Evolutionary conservation across 2,113 vertebrate species (phyloP).

Genomic region (Lepus americanus): DNA sequence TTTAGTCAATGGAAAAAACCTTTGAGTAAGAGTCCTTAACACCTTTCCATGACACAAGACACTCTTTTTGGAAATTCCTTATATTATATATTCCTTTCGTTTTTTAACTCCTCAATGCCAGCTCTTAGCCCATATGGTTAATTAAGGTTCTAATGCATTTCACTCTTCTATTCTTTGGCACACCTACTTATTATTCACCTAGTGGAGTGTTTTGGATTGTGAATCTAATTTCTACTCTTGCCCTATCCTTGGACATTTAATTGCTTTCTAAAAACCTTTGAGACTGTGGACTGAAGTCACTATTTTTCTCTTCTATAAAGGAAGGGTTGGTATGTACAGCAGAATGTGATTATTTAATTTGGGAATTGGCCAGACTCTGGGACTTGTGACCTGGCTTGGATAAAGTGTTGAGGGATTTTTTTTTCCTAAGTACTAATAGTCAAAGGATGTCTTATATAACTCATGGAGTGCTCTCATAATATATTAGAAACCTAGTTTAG

Average conservation of each 20-base stretch:
- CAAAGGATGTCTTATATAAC: neutral
- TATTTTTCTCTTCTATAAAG: constrained; percentile 25
- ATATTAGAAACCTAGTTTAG: neutral
- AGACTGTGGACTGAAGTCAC: neutral
- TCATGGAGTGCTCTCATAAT: neutral
- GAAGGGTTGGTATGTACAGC: neutral
- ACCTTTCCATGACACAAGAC: constrained; percentile 71
- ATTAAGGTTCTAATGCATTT: neutral
- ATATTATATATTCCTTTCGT: constrained; percentile 4
- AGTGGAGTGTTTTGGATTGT: neutral
- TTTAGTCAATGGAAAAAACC: constrained; percentile 68
- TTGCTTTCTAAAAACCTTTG: constrained; percentile 8
- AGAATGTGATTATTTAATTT: constrained; percentile 49
- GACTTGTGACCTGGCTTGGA: neutral
- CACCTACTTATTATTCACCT: neutral
- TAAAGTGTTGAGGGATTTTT: neutral
- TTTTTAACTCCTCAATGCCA: constrained; percentile 24
- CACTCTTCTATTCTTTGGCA: constrained; percentile 1
- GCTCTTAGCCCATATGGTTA: neutral
- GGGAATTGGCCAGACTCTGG: neutral
- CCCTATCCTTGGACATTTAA: neutral
- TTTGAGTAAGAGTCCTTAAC: constrained; percentile 67
- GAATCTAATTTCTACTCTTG: neutral
- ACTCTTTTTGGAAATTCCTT: constrained; percentile 61
- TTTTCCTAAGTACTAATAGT: neutral